A percentile compares a stretch with the other conserved stretches of the same genome.
Evolutionary conservation across 2,797 vertebrate species (phyloP).

Genomic region (Lepilemur septentrionalis): DNA sequence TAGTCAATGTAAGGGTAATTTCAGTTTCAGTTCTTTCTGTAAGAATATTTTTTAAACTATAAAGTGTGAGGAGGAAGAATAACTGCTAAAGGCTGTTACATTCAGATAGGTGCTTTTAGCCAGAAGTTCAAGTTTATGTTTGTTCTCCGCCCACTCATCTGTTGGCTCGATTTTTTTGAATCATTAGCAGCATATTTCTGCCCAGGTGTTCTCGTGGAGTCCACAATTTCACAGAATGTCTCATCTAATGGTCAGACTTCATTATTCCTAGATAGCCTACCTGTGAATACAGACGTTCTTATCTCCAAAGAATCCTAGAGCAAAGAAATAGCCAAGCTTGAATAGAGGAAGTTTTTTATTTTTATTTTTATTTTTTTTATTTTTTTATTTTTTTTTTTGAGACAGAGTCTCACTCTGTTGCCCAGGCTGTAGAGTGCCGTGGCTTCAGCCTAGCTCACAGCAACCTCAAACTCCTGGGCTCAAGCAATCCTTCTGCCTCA

Average conservation of each 20-base stretch:
- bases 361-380: no score
- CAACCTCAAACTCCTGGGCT: no score
- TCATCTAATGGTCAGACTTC: background rate
- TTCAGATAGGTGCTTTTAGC: background rate
- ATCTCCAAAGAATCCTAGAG: background rate
- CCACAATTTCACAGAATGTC: background rate
- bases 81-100: background rate
- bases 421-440: no score
- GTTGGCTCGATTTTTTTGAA: background rate
- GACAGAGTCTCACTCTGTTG: no score
- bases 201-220: background rate
- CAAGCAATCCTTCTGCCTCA: no score
- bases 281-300: background rate
- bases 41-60: background rate
- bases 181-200: background rate
- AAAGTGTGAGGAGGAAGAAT: background rate
- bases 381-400: no score
- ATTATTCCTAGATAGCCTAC: background rate
- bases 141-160: background rate
- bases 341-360: background rate
- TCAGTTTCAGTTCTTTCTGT: background rate
- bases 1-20: background rate
- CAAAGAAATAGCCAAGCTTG: background rate
- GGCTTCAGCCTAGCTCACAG: no score
- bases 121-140: background rate